These are phyloP conservation scores for Aurelia sp. DNA, from an alignment of 30 jellyfish, hydroid and myxozoan genomes.

Conservation along the genomic window DNA sequence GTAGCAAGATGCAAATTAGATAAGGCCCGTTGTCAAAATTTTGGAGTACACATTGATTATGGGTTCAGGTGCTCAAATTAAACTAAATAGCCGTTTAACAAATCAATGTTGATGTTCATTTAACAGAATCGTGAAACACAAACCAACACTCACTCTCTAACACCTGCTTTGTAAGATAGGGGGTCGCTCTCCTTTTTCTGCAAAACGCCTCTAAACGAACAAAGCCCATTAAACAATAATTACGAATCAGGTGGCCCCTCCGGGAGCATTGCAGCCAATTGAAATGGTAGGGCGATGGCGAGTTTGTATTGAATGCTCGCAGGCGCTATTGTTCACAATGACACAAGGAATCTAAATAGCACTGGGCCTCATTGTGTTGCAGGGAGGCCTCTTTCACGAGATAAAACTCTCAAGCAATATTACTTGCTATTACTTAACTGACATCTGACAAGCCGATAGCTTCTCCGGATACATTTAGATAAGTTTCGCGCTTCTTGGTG, in stretches of 20 bases:
- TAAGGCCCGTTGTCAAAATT: constrained; percentile 7
- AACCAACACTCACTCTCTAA: constrained; percentile 35
- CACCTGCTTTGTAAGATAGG: constrained; percentile 72
- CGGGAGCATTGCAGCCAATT: constrained; percentile 71
- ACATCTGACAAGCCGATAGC: constrained; percentile 1
- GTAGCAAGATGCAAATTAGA: constrained; percentile 62
- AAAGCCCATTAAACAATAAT: constrained; percentile 67
- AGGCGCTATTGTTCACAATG: constrained; percentile 35
- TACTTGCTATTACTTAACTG: neutral
- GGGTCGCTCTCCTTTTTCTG: constrained; percentile 62
- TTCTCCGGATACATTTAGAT: constrained; percentile 1
- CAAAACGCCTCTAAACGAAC: constrained; percentile 71
- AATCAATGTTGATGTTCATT: constrained; percentile 79
- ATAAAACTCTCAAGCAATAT: constrained; percentile 22
- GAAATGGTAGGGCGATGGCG: constrained; percentile 22
- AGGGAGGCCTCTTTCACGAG: constrained; percentile 22
- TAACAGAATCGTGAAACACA: constrained; percentile 63
- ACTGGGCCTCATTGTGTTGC: constrained; percentile 34
- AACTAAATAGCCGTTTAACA: constrained; percentile 63
- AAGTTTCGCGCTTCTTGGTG: no score
- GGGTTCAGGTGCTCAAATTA: constrained; percentile 67
- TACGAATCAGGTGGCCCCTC: constrained; percentile 83
- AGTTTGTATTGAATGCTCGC: constrained; percentile 51
- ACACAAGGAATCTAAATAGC: constrained; percentile 60
- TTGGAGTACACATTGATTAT: constrained; percentile 60